phyloP scores from a whole-genome alignment of 2,888 invertebrate species.

The Ferdinandea cuprea region DNA sequence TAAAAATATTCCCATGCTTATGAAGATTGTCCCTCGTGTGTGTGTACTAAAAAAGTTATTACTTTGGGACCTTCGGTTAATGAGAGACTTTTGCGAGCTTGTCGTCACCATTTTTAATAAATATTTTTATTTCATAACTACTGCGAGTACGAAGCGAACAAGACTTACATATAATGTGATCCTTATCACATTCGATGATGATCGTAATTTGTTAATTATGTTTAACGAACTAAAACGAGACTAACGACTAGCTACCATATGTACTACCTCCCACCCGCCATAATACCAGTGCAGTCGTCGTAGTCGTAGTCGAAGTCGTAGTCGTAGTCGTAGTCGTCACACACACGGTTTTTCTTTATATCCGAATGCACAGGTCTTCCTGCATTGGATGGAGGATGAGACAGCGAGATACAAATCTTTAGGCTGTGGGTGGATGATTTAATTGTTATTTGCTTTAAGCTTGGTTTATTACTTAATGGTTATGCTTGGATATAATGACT shows the following conservation, averaged over 20 bases:
- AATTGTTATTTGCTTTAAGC: slow-evolving; percentile 69
- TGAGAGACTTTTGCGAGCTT: slow-evolving; percentile 71
- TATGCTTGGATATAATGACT: slow-evolving; percentile 60
- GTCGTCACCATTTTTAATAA: slow-evolving; percentile 42
- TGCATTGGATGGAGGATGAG: slow-evolving; percentile 39
- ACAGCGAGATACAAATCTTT: slow-evolving; percentile 58
- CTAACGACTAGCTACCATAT: slow-evolving; percentile 44
- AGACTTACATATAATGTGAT: slow-evolving; percentile 48
- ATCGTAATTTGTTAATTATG: slow-evolving; percentile 73
- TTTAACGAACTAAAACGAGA: slow-evolving; percentile 72
- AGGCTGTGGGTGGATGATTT: slow-evolving; percentile 73
- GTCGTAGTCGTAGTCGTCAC: slow-evolving; percentile 46
- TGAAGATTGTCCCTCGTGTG: background rate
- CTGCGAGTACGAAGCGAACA: slow-evolving; percentile 16
- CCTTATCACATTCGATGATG: slow-evolving; percentile 49
- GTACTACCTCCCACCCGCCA: slow-evolving; percentile 1
- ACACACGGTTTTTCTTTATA: slow-evolving; percentile 18
- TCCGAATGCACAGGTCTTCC: slow-evolving; percentile 42
- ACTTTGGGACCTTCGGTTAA: slow-evolving; percentile 29
- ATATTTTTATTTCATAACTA: slow-evolving; percentile 13
- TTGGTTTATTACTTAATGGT: slow-evolving; percentile 67
- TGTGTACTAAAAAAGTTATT: slow-evolving; percentile 42
- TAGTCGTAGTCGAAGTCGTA: too few relatives aligned
- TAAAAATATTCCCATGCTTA: slow-evolving; percentile 30
- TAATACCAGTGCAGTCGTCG: background rate